Base-by-base conservation (phyloP, 2,888 invertebrate genomes). In the Lithophane leautieri region DNA sequence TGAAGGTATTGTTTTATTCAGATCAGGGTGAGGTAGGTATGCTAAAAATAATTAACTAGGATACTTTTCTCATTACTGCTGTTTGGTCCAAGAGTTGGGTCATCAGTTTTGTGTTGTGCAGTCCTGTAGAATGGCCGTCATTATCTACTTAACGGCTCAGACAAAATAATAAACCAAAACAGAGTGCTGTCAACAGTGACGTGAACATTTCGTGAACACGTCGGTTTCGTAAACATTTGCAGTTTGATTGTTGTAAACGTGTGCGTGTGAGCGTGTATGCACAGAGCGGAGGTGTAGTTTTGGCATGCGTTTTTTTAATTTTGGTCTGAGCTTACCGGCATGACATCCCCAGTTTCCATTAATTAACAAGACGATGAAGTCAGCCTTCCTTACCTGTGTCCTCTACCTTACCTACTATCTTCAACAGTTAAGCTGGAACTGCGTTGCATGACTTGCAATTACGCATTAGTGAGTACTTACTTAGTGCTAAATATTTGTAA, bases 1-100 rank as follows among this genome's bases (percentile, higher is more conserved):
- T 2, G 34, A 22, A 25, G 22, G 71, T 34, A 50, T 71, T 79
- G 40, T 1, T 16, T 60, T 22, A 84, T 79, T 83, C 72, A 28
- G 40, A 65, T 70, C 84, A 65, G 25, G 34, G 0, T 44, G 2
- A 40, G 19, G 61, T 42, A 14, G 11, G 28, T 58, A 34, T 82
- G 40, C 44, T 63, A 52, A 69, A 81, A 34, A 52, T 73, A 52
- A 7, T 47, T 54, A 11, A n/a, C 19, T 58, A 8, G 19, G 16
- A 7, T 70, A 28, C 22, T 44, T 40, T 58, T 25, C 11, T 56
- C 25, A 16, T 22, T 28, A 14, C 14, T 56, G 2, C 19, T 6
- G 28, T 6, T 9, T 9, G 22, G 22, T 16, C 25, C 25, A 2
- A 14, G 25, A 56, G 2, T 56, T 25, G 14, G 25, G 25, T 25